These are phyloP conservation scores for Drosophila guanche DNA, from an alignment of 1,140 invertebrate genomes.

Conservation along the genomic window DNA sequence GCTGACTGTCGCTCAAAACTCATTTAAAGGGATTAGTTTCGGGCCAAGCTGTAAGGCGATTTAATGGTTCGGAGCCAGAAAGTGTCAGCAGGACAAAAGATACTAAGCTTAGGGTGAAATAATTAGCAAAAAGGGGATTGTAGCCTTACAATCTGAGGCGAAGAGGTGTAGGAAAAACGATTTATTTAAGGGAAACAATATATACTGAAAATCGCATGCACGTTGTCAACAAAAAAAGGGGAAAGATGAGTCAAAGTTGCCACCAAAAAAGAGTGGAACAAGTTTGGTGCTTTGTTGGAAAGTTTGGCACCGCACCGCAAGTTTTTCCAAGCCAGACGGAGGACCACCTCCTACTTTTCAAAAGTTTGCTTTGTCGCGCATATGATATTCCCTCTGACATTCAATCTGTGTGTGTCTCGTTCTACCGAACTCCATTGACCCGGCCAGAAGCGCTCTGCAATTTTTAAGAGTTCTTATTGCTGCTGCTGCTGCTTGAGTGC, in stretches of 20 bases:
- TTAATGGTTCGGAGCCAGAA: conserved; percentile 41
- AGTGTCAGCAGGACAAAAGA: conserved; percentile 33
- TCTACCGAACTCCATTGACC: conserved; percentile 61
- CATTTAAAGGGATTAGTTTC: conserved; percentile 72
- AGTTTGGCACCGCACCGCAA: conserved; percentile 55
- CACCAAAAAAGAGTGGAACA: conserved; percentile 30
- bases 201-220: conserved; percentile 48
- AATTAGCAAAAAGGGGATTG: conserved; percentile 45
- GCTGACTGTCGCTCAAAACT: conserved; percentile 59
- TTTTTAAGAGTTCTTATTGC: conserved; percentile 63
- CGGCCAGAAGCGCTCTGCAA: conserved; percentile 27
- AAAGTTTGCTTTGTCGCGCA: conserved; percentile 61
- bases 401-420: conserved; percentile 60
- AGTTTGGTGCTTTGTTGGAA: conserved; percentile 61
- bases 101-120: conserved; percentile 26
- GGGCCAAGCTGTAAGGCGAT: conserved; percentile 60
- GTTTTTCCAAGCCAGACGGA: conserved; percentile 63
- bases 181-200: conserved; percentile 44
- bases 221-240: conserved; percentile 27
- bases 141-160: neutral
- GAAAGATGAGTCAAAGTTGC: conserved; percentile 1
- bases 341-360: conserved; percentile 26
- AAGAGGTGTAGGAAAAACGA: conserved; percentile 33
- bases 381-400: conserved; percentile 76
- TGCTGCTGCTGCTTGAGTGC: conserved; percentile 33